Evolutionary conservation across 2,797 vertebrate genomes (phyloP).

Genomic region (Notamacropus eugenii): DNA sequence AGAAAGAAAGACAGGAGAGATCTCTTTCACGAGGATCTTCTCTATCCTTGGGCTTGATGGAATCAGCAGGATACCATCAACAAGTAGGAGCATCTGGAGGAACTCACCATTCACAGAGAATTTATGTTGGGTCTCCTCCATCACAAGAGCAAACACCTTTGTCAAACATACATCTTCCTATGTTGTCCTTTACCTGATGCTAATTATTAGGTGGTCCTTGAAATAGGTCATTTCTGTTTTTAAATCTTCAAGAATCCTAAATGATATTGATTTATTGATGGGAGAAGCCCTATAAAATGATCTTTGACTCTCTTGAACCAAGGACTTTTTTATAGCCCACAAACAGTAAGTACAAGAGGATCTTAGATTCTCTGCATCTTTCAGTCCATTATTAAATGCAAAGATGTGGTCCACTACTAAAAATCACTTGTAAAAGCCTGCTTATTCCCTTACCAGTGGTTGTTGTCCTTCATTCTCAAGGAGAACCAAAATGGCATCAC

Average conservation of each 20-base stretch:
- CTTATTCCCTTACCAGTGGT: background rate
- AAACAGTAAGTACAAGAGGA: background rate
- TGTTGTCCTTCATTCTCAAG: too few species aligned
- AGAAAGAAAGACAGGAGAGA: background rate
- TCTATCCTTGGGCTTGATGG: background rate
- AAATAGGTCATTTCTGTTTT: background rate
- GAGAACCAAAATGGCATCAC: too few species aligned
- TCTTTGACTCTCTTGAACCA: background rate
- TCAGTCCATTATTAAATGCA: background rate
- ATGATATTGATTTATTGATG: background rate
- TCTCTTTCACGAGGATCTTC: background rate
- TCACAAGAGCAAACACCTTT: too few species aligned
- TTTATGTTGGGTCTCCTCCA: too few species aligned
- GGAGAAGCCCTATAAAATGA: background rate
- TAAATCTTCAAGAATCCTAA: background rate
- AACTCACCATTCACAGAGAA: background rate
- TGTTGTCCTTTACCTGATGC: background rate
- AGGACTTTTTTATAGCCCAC: background rate
- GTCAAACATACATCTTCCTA: too few species aligned
- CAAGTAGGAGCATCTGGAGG: background rate
- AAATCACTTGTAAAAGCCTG: background rate
- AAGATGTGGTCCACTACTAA: background rate
- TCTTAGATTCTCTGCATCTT: background rate
- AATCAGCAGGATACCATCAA: background rate
- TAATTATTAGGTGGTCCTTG: background rate